phyloP scores from a whole-genome alignment of 2,888 invertebrate genomes.

The Orthonevra nobilis region DNA sequence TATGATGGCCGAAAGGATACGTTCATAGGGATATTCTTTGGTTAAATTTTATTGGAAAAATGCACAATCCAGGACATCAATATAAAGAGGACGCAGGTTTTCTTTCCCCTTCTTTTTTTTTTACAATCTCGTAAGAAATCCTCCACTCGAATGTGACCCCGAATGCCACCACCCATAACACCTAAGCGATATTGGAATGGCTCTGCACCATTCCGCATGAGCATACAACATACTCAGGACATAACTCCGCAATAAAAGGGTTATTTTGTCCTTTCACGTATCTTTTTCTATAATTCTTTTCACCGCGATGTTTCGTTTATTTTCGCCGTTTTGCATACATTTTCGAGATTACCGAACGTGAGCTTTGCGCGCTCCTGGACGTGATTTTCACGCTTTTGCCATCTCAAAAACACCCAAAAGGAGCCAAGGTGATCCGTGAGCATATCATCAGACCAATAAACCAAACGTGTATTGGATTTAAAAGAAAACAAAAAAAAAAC shows the following conservation, averaged over 20 bases:
- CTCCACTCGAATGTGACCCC: constrained; percentile 27
- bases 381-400: constrained; percentile 56
- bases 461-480: constrained; percentile 69
- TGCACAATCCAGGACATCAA: constrained; percentile 43
- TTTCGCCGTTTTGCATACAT: constrained; percentile 65
- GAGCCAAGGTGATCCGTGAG: constrained; percentile 43
- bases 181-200: too few species aligned
- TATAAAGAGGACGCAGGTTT: constrained; percentile 28
- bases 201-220: constrained; percentile 26
- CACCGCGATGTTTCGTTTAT: constrained; percentile 40
- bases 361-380: constrained; percentile 65
- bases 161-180: constrained; percentile 16
- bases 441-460: constrained; percentile 70
- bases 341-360: constrained; percentile 67
- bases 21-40: constrained; percentile 29
- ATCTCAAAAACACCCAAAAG: constrained; percentile 24
- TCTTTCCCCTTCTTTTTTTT: too few species aligned
- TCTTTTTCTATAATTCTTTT: constrained; percentile 68
- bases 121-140: too few species aligned
- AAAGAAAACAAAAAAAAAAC: constrained; percentile 64
- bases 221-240: constrained; percentile 27
- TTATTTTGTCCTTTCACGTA: constrained; percentile 69
- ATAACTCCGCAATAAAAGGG: constrained; percentile 65
- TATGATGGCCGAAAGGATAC: constrained; percentile 1
- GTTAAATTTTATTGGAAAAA: constrained; percentile 62